Conservation (phyloP, 2,797 vertebrate species). For the Vireo griseus region DNA sequence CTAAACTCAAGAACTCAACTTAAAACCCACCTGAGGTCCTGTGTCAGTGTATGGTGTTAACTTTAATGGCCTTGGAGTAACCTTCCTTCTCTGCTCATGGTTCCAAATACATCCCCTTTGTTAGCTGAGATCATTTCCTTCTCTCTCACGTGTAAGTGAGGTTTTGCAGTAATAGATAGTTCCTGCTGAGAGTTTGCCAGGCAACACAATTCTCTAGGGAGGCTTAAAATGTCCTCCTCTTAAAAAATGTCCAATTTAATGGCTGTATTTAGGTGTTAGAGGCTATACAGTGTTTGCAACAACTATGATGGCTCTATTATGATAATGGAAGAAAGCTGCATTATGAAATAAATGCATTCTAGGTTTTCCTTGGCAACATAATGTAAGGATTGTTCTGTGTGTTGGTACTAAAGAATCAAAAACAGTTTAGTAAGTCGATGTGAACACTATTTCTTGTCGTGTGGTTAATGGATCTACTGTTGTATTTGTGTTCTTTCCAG, state of each 20-base stretch:
- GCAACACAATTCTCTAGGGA: conserved; percentile 13
- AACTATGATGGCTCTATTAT: conserved; percentile 70
- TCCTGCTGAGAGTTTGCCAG: not conserved
- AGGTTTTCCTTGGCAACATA: conserved; percentile 69
- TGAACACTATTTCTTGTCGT: conserved; percentile 70
- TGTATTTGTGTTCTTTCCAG: conserved; percentile 68
- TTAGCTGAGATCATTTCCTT: not conserved
- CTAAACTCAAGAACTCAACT: not conserved
- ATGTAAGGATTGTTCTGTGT: conserved; percentile 63
- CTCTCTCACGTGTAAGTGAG: not conserved
- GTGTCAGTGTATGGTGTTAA: not conserved
- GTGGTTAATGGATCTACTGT: conserved; percentile 69
- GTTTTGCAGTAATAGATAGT: not conserved
- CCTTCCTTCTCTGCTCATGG: not conserved
- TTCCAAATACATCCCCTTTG: not conserved
- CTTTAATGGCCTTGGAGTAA: not conserved
- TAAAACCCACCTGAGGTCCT: not conserved
- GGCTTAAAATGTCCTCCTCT: conserved; percentile 38
- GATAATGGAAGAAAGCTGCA: conserved; percentile 67
- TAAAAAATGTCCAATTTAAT: conserved; percentile 56
- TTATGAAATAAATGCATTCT: conserved; percentile 70
- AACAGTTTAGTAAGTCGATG: conserved; percentile 70
- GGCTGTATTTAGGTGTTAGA: conserved; percentile 62
- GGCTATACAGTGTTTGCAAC: conserved; percentile 54
- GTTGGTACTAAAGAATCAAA: conserved; percentile 73